Percentiles rank a stretch among this genome's conserved stretches.
These are phyloP conservation scores for Felis catus DNA, from an alignment of 2,113 vertebrate genomes.

Conservation along the genomic window F.catus_Fca126_mat1.0 CM031418.1:141134501-141135000, in stretches of 20 bases:
- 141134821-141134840: not conserved
- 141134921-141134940: not conserved
- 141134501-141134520: too few relatives aligned
- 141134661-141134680: rapidly evolving
- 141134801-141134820: not conserved
- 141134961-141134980: not conserved
- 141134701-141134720: too few relatives aligned
- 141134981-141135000: not conserved
- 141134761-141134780: not conserved
- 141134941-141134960: not conserved
- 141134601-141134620: not conserved
- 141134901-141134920: not conserved
- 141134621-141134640: not conserved
- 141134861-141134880: not conserved
- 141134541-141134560: not conserved
- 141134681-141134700: rapidly evolving
- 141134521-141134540: not conserved
- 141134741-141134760: rapidly evolving
- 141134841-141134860: not conserved
- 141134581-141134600: not conserved
- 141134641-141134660: not conserved
- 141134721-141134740: too few relatives aligned
- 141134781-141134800: not conserved
- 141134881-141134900: not conserved
- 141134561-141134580: not conserved